Base-by-base conservation (phyloP, 1,140 invertebrate genomes). In the Platyura marginata region DNA sequence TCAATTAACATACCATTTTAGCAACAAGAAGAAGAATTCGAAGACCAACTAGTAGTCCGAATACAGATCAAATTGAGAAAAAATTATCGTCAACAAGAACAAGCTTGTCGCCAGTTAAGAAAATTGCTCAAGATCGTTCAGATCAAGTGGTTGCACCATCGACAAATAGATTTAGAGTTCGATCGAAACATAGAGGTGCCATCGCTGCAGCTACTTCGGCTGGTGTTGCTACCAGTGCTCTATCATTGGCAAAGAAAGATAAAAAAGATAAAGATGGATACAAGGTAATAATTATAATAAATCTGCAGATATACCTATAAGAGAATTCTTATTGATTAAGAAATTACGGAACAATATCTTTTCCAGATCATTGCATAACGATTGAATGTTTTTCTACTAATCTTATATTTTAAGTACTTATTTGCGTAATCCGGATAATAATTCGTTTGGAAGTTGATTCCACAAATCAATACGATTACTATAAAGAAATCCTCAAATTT, bases 151-250 rank as follows among this genome's bases (percentile, higher is more conserved):
- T 71, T 22, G 71, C 72, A 15, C 67, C 71, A 6, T 75, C 66
- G 62, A 77, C 66, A 56, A 72, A 72, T 60, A 71, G 71, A 60
- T 75, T 78, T 34, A 75, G 79, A 52, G 67, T 81, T n/a, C 70
- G 75, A 49, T 64, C 72, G 35, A 68, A 77, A 47, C 64, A 74
- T 46, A 64, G 71, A 63, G 59, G 73, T 49, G 57, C 70, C 50
- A 44, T 63, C 67, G 65, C 63, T 59, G 67, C 65, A 68, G 69
- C 61, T 70, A 45, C 71, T 47, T 55, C 66, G 38, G 38, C 54
- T 2, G 67, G 66, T 21, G 71, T 72, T 1, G 61, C 68, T 2
- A 67, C 68, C 40, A 69, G 74, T 42, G 73, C 77, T 29, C 70
- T 77, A 41, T 60, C 70, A 46, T 62, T 57, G 40, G 67, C 64